Conservation (phyloP, 2,113 vertebrate species). For the Opisthocomus hoazin region DNA sequence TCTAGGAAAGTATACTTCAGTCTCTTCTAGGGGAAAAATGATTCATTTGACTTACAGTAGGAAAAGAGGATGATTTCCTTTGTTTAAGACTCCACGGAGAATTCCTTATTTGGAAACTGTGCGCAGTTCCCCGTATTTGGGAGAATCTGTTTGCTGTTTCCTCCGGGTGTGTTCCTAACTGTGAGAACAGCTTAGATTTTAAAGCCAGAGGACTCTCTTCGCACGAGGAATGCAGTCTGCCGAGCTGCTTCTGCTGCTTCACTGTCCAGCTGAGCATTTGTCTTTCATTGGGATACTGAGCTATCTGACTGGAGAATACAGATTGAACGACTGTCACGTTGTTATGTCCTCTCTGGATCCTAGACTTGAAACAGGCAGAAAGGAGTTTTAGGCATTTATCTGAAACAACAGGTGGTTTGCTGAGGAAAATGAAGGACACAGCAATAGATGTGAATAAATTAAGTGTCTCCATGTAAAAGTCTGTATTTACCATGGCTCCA, state of each 20-base stretch:
- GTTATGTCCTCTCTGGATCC: background rate
- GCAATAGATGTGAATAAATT: background rate
- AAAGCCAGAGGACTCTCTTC: background rate
- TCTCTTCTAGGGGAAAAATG: background rate
- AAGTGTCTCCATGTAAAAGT: background rate
- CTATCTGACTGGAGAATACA: background rate
- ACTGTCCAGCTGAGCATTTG: background rate
- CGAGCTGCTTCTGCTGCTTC: background rate
- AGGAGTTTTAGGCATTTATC: background rate
- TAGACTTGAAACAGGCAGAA: background rate
- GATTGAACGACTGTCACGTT: background rate
- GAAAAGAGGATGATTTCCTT: background rate
- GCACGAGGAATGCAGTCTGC: background rate
- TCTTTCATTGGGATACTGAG: background rate
- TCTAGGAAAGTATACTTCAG: background rate
- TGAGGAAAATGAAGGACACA: background rate
- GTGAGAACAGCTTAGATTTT: background rate
- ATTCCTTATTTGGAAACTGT: constrained; percentile 38
- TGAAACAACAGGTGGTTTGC: constrained; percentile 1
- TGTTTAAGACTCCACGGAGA: background rate
- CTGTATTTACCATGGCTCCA: background rate
- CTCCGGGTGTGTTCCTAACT: constrained; percentile 8
- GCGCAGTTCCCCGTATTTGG: background rate
- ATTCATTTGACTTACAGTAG: background rate
- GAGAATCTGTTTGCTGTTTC: constrained; percentile 28